Percentiles rank a stretch among this genome's conserved stretches.
These are phyloP conservation scores for Spea hammondii DNA, from an alignment of 2,797 vertebrate species.

Conservation along the genomic window DNA sequence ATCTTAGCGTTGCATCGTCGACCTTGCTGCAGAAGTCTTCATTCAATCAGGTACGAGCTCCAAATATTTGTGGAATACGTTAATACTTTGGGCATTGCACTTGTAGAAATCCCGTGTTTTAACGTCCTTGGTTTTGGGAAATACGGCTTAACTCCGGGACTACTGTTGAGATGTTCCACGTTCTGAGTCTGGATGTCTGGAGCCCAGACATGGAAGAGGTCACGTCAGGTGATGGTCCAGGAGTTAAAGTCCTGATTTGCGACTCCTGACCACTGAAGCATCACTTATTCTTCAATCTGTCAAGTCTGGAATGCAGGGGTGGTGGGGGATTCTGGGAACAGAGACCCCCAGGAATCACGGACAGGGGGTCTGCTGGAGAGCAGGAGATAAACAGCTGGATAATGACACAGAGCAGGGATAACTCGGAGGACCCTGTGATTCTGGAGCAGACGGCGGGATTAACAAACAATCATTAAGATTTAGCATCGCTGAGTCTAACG, in stretches of 20 bases:
- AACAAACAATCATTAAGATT: conserved; percentile 34
- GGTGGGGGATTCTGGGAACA: background rate
- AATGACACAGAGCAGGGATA: conserved; percentile 42
- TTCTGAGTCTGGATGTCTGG: too few relatives aligned
- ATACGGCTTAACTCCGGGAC: too few relatives aligned
- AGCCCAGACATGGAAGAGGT: background rate
- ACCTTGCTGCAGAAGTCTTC: too few relatives aligned
- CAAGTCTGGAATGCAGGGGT: conserved; percentile 39
- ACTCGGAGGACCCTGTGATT: conserved; percentile 42
- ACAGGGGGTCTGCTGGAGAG: conserved; percentile 20
- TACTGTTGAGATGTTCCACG: too few relatives aligned
- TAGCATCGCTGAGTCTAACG: background rate
- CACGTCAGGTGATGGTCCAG: conserved; percentile 2
- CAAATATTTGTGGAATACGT: too few relatives aligned
- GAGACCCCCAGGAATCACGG: conserved; percentile 22
- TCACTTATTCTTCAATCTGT: conserved; percentile 23
- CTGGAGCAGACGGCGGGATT: conserved; percentile 55
- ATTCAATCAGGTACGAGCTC: too few relatives aligned
- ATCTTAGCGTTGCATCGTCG: too few relatives aligned
- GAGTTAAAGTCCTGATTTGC: conserved; percentile 9
- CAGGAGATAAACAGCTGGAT: conserved; percentile 54
- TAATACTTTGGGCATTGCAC: too few relatives aligned
- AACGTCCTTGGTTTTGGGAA: too few relatives aligned
- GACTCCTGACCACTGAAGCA: conserved; percentile 7
- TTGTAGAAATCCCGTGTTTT: too few relatives aligned